Conservation (phyloP, 2,888 invertebrate species). For the Idaea straminata region DNA sequence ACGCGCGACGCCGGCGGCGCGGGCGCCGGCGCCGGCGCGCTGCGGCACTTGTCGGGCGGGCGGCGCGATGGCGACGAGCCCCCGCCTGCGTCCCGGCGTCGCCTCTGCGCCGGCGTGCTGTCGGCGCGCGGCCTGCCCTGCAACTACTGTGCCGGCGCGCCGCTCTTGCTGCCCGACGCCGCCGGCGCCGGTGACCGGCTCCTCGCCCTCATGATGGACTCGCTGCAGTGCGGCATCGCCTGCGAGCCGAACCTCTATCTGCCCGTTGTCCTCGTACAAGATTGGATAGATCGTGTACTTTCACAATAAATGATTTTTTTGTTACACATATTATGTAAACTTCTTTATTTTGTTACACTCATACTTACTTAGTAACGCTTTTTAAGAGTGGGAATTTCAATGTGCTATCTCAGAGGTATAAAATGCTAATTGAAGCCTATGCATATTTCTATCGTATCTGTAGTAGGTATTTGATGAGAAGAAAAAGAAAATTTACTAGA, state of each 20-base stretch:
- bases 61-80: constrained; percentile 20
- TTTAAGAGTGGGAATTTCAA: no score
- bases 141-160: constrained; percentile 59
- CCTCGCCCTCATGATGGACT: constrained; percentile 48
- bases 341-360: no score
- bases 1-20: constrained; percentile 13
- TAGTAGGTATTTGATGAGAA: no score
- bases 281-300: constrained; percentile 44
- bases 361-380: no score
- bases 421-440: no score
- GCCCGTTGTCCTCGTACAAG: constrained; percentile 41
- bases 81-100: constrained; percentile 18
- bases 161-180: constrained; percentile 42
- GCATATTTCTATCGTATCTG: no score
- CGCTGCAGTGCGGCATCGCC: constrained; percentile 47
- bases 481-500: no score
- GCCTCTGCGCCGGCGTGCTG: constrained; percentile 43
- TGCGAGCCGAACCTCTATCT: constrained; percentile 60
- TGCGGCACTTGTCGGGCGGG: constrained; percentile 39
- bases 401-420: no score
- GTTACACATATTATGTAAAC: no score
- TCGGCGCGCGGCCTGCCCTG: constrained; percentile 42
- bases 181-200: constrained; percentile 20
- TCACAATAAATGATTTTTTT: no score
- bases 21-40: constrained; percentile 27